Base-by-base conservation (phyloP, 2,888 invertebrate species). In the Hypercompe scribonia region DNA sequence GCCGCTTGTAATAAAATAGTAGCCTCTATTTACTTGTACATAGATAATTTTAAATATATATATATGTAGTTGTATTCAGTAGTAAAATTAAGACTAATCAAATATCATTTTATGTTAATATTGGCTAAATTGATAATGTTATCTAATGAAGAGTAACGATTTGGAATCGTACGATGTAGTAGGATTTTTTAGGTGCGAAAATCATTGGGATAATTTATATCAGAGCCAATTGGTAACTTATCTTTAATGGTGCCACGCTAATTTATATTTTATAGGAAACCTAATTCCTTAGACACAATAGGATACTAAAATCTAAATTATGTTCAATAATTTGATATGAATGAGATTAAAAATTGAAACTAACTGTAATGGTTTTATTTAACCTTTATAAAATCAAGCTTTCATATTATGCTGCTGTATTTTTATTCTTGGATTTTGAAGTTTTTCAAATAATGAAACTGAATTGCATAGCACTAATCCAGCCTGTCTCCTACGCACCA, bases 311-410 rank as follows among this genome's bases (percentile, higher is more conserved):
- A 89, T 87, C 86, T 92, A 93, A 94, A 91, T 93, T 94, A 94
- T 94, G 93, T 94, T 94, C 94, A 88, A 89, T 94, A 93, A 93
- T 95, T 95, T 95, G 94, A 94, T 94, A 95, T 94, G 91, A 88
- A 91, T 91, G 94, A 95, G 94, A 95, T 94, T 95, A 95, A 95
- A 94, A 93, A 89, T 86, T 86, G 80, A 87, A 89, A 89, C 81
- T 79, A 86, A 87, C 76, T 64, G 74, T 63, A 67, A 46, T 82
- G 77, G 80, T 89, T 87, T 88, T 81, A 80, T 82, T 83, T 28
- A 36, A 54, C 18, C 58, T 1, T n/a, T n/a, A 54, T 39, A 39
- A 39, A n/a, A n/a, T n/a, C n/a, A n/a, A n/a, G n/a, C n/a, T n/a
- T n/a, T n/a, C n/a, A n/a, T n/a, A n/a, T n/a, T n/a, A n/a, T n/a